phyloP scores from a whole-genome alignment of 1,140 invertebrate species.

The Daktulosphaira vitifoliae region DNA sequence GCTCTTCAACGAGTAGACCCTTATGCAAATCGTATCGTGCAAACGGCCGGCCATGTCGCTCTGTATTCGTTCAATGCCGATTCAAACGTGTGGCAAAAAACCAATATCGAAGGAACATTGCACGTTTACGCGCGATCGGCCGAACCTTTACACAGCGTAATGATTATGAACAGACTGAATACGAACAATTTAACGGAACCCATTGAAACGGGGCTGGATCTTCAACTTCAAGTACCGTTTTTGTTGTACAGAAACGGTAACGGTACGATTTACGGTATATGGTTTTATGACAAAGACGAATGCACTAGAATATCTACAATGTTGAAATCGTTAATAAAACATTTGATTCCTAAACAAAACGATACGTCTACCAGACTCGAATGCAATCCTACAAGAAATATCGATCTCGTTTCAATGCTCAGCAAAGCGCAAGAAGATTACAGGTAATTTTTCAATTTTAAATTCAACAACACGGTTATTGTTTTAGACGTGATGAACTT shows the following conservation, averaged over 20 bases:
- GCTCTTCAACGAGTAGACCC: constrained; percentile 86
- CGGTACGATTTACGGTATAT: constrained; percentile 79
- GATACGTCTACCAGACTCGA: constrained; percentile 7
- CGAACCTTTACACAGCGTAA: constrained; percentile 78
- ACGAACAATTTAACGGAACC: constrained; percentile 85
- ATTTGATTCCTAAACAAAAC: constrained; percentile 42
- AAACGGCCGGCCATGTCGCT: constrained; percentile 81
- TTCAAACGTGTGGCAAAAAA: constrained; percentile 84
- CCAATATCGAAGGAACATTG: constrained; percentile 80
- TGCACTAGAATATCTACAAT: constrained; percentile 66
- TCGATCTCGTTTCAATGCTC: constrained; percentile 82
- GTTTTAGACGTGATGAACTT: too few relatives aligned
- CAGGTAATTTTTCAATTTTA: constrained; percentile 46
- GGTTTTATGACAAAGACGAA: constrained; percentile 87
- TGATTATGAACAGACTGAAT: constrained; percentile 86
- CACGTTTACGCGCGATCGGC: constrained; percentile 77
- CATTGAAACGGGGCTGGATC: constrained; percentile 74
- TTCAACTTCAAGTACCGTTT: constrained; percentile 83
- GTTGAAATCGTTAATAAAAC: constrained; percentile 59
- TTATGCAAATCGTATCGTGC: constrained; percentile 80
- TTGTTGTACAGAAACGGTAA: constrained; percentile 78
- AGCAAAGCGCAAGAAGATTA: constrained; percentile 78
- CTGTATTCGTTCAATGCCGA: constrained; percentile 76
- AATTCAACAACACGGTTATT: too few relatives aligned
- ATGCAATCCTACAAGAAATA: constrained; percentile 38